phyloP scores from a whole-genome alignment of 2,888 invertebrate genomes.

The Melangyna quadrimaculata region DNA sequence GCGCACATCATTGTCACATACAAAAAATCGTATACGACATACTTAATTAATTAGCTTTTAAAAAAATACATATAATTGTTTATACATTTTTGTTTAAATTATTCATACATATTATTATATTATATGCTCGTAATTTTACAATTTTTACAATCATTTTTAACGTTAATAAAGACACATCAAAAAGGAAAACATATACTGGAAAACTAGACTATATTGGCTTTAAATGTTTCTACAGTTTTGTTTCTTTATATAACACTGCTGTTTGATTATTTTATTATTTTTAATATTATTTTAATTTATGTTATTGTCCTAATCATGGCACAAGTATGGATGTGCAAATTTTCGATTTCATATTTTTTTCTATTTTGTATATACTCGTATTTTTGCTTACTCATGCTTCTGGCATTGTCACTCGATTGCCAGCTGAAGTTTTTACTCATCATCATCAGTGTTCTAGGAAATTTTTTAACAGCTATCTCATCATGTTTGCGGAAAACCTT shows the following conservation, averaged over 20 bases:
- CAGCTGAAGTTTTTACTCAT: too few species aligned
- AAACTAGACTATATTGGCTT: neutral
- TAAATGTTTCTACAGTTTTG: neutral
- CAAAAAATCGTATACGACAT: neutral
- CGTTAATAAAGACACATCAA: constrained; percentile 7
- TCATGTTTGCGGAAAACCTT: too few species aligned
- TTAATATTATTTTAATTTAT: too few species aligned
- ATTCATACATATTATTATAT: constrained; percentile 12
- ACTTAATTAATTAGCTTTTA: constrained; percentile 4
- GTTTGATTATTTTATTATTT: neutral
- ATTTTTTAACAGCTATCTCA: too few species aligned
- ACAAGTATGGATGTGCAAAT: too few species aligned
- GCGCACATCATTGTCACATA: constrained; percentile 14
- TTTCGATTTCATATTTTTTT: too few species aligned
- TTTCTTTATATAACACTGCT: neutral
- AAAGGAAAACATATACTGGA: neutral
- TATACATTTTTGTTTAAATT: constrained; percentile 13
- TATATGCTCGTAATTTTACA: constrained; percentile 13
- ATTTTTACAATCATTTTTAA: neutral
- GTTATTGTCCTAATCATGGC: too few species aligned
- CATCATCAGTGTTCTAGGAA: too few species aligned
- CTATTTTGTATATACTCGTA: too few species aligned
- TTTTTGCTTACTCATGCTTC: too few species aligned
- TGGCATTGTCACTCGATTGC: too few species aligned
- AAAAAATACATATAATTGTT: constrained; percentile 3